Evolutionary conservation across 2,888 invertebrate genomes (phyloP).

Genomic region (Synanthedon formicaeformis): DNA sequence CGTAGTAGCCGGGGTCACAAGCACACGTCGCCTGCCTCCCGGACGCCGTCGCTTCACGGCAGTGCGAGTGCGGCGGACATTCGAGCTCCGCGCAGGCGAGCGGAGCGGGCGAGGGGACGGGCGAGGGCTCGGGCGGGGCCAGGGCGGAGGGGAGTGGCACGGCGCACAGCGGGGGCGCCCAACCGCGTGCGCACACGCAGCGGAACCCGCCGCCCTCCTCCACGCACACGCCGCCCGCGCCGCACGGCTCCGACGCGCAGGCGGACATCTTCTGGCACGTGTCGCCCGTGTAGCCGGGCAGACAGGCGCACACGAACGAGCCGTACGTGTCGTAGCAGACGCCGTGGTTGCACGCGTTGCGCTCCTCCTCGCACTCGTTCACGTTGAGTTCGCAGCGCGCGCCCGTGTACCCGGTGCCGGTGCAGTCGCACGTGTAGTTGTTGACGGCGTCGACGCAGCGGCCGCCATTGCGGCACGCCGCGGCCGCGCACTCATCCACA

Average conservation of each 20-base stretch:
- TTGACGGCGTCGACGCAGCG: constrained; percentile 79
- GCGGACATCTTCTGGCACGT: constrained; percentile 79
- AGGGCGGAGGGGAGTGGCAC: constrained; percentile 49
- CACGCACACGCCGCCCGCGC: constrained; percentile 80
- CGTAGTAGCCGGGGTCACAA: constrained; percentile 75
- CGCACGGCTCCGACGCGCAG: constrained; percentile 78
- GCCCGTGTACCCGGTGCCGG: constrained; percentile 80
- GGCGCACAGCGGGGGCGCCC: constrained; percentile 48
- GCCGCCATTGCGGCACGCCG: constrained; percentile 79
- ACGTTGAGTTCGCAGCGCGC: constrained; percentile 81
- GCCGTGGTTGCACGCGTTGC: constrained; percentile 75
- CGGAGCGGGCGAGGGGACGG: constrained; percentile 37
- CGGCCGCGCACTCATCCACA: constrained; percentile 80
- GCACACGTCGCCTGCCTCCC: constrained; percentile 67
- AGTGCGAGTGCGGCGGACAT: constrained; percentile 77
- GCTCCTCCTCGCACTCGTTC: constrained; percentile 79
- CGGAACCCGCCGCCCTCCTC: constrained; percentile 66
- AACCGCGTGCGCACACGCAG: constrained; percentile 79
- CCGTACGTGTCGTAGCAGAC: constrained; percentile 87
- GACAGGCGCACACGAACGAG: constrained; percentile 81
- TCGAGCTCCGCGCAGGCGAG: constrained; percentile 56
- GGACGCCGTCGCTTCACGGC: constrained; percentile 60
- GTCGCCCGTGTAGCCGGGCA: constrained; percentile 81
- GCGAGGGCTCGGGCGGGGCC: constrained; percentile 51
- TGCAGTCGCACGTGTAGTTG: constrained; percentile 83